Evolutionary conservation across 2,888 invertebrate genomes (phyloP), one percentile per base, ranked within the genome.

Genomic region (Troides aeacus): DNA sequence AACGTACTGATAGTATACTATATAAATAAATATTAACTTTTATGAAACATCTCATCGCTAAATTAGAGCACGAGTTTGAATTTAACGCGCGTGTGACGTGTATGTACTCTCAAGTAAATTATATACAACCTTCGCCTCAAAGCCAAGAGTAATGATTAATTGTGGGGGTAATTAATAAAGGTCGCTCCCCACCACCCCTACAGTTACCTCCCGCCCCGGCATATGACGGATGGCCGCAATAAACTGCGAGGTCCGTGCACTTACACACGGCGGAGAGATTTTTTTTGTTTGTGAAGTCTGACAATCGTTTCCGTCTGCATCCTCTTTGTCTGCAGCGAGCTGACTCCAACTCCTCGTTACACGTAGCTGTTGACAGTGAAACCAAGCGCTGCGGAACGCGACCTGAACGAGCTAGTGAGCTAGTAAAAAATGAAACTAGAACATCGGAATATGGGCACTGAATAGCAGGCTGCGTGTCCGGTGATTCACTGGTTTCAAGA

Each of bases 211-310:
- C 23, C 53, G 39, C 39, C 10, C 39, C 39, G 39, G 60, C 42
- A n/a, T 30, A 67, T 67, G 67, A 67, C 62, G 67, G 62, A 67
- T 62, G 62, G 56, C 62, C 62, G 57, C 57, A 57, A 64, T 64
- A 64, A 57, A 39, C 39, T 39, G 39, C 36, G 42, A 64, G 42
- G 64, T 58, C 53, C 53, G 42, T 39, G 39, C 10, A 39, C 39
- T 39, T 10, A 39, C 39, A 39, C 39, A 7, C 39, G 58, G 30
- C 2, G 57, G 39, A 8, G 17, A 42, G 39, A 39, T 39, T 39
- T 23, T 23, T 64, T 23, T 64, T 23, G 39, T 53, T 23, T 64
- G 57, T 64, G 57, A 58, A 23, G 36, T 64, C 36, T 23, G 60
- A 60, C 21, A 60, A 53, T 53, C 53, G 6, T 53, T n/a, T n/a